Percentiles rank a stretch among this genome's conserved stretches.
Conservation (phyloP, 2,797 vertebrate species). For the Poecilia picta region DNA sequence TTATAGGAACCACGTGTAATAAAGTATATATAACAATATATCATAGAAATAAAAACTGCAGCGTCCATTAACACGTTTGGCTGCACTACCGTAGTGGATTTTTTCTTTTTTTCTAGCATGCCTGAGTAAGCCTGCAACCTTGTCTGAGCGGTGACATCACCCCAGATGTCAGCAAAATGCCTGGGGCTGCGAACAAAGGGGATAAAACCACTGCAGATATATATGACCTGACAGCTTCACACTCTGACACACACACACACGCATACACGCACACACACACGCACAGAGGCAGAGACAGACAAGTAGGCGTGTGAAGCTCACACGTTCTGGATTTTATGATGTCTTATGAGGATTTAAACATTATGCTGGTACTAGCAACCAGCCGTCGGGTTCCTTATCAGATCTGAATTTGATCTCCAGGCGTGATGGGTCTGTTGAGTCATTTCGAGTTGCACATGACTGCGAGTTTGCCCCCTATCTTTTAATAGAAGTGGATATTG, state of each 20-base stretch:
- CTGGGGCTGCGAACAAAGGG: conserved; percentile 65
- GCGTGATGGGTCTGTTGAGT: conserved; percentile 36
- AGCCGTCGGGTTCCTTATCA: neutral
- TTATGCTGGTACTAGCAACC: conserved; percentile 11
- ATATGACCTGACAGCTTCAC: conserved; percentile 79
- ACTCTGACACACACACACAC: conserved; percentile 34
- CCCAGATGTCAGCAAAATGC: conserved; percentile 66
- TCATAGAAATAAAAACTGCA: neutral
- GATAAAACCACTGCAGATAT: conserved; percentile 62
- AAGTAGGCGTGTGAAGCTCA: conserved; percentile 18
- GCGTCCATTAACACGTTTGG: conserved; percentile 48
- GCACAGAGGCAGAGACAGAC: conserved; percentile 8
- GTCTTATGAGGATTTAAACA: conserved; percentile 20
- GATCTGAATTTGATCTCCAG: conserved; percentile 25
- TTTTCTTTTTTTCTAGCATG: conserved; percentile 10
- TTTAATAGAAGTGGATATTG: conserved; percentile 54
- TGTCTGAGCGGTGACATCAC: conserved; percentile 74
- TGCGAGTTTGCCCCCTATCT: conserved; percentile 26
- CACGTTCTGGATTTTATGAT: conserved; percentile 13
- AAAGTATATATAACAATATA: neutral
- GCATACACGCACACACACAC: conserved; percentile 15
- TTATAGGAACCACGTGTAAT: neutral
- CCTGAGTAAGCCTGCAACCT: conserved; percentile 62
- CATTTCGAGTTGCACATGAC: conserved; percentile 41
- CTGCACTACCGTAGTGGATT: conserved; percentile 15